phyloP scores from a whole-genome alignment of 1,140 invertebrate genomes.

The Cotesia typhae region DNA sequence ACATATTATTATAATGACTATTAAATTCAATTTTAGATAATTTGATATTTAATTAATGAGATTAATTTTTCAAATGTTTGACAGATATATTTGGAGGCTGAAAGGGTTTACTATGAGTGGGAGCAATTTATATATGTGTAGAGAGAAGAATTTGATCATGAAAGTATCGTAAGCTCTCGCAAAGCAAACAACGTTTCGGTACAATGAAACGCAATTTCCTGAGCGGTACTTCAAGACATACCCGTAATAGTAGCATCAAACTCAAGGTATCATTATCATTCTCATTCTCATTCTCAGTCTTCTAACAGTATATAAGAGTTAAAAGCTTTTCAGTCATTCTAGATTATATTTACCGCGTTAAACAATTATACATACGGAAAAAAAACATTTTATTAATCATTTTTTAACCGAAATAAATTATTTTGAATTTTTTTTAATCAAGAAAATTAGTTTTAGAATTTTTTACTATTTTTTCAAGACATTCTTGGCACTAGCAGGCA shows the following conservation, averaged over 20 bases:
- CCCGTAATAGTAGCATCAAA: conserved; percentile 1
- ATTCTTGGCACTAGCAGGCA: too few relatives aligned
- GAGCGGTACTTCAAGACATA: conserved; percentile 40
- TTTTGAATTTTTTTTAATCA: too few relatives aligned
- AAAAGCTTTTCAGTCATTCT: conserved; percentile 49
- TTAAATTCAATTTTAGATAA: too few relatives aligned
- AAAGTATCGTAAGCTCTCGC: conserved; percentile 48
- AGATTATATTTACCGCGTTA: conserved; percentile 47
- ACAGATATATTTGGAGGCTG: too few relatives aligned
- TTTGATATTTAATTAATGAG: too few relatives aligned
- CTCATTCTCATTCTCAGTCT: conserved; percentile 45
- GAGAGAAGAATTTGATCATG: conserved; percentile 5
- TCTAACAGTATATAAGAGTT: conserved; percentile 42
- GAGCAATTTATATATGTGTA: background rate
- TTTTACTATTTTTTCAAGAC: too few relatives aligned
- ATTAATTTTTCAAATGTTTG: too few relatives aligned
- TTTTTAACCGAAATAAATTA: too few relatives aligned
- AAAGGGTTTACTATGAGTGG: too few relatives aligned
- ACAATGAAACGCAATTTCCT: conserved; percentile 60
- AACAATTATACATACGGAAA: conserved; percentile 41
- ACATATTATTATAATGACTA: too few relatives aligned
- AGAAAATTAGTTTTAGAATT: too few relatives aligned
- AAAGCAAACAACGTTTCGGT: conserved; percentile 56
- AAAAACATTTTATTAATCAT: too few relatives aligned
- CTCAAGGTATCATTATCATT: background rate